phyloP scores from a whole-genome alignment of 2,113 vertebrate species.

The Gnathonemus echidnorhynchus region DNA sequence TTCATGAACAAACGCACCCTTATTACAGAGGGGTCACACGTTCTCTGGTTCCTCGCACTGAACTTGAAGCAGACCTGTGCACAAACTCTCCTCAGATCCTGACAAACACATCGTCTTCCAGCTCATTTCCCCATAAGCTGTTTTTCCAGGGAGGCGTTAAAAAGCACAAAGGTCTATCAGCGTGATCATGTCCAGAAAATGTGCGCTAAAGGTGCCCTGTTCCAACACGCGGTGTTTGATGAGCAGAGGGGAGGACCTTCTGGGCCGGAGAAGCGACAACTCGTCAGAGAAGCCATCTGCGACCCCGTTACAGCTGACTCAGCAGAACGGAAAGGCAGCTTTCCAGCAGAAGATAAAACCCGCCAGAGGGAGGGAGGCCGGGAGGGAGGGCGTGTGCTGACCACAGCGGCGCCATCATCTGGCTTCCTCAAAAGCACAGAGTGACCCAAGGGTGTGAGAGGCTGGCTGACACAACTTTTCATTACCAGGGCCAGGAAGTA shows the following conservation, averaged over 20 bases:
- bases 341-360: neutral
- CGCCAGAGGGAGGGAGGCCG: neutral
- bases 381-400: neutral
- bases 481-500: neutral
- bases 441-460: neutral
- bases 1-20: neutral
- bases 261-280: neutral
- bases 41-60: neutral
- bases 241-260: neutral
- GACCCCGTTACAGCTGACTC: neutral
- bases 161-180: neutral
- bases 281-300: neutral
- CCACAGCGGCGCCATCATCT: neutral
- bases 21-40: neutral
- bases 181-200: neutral
- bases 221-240: neutral
- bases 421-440: neutral
- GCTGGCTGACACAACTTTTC: neutral
- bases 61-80: neutral
- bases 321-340: neutral
- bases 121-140: neutral
- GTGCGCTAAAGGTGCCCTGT: neutral
- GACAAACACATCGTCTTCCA: neutral
- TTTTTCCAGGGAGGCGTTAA: neutral
- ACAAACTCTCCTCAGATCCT: neutral